A percentile compares a stretch with the other conserved stretches of the same genome.
phyloP scores from a whole-genome alignment of 2,888 invertebrate species.

The Idaea aversata region DNA sequence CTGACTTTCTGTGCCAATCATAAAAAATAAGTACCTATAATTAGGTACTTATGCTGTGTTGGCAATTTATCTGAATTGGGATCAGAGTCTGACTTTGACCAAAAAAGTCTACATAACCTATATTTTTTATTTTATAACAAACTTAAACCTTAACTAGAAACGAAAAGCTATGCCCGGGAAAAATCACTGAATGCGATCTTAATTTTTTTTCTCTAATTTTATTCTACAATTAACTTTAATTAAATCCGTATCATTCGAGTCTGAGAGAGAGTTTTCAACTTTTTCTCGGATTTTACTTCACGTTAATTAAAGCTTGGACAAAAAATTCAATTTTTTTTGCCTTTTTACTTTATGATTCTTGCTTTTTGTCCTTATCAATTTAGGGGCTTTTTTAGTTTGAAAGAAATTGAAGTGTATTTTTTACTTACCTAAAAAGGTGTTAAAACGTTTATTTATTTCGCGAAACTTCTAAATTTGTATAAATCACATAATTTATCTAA shows the following conservation, averaged over 20 bases:
- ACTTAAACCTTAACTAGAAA: too few species aligned
- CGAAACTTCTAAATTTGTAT: too few species aligned
- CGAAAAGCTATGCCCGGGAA: slow-evolving; percentile 8
- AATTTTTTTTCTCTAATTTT: slow-evolving; percentile 40
- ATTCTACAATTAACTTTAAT: slow-evolving; percentile 46
- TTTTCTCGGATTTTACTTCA: slow-evolving; percentile 33
- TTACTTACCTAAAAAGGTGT: background rate
- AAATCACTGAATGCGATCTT: slow-evolving; percentile 20
- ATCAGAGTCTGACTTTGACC: too few species aligned
- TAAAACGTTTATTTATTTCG: too few species aligned
- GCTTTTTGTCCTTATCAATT: background rate
- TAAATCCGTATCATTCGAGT: slow-evolving; percentile 51
- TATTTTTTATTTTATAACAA: too few species aligned
- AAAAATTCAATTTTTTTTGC: slow-evolving; percentile 28
- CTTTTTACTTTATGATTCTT: background rate
- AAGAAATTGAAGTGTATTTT: background rate
- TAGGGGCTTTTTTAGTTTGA: background rate
- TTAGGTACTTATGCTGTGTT: too few species aligned
- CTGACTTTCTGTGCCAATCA: too few species aligned
- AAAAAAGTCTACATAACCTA: too few species aligned
- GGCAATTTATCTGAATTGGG: too few species aligned
- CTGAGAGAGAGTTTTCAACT: slow-evolving; percentile 35
- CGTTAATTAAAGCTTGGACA: slow-evolving; percentile 46
- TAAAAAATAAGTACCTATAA: too few species aligned
- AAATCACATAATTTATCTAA: too few species aligned